Evolutionary conservation across 2,113 vertebrate species (phyloP), one percentile per base, ranked within the genome.

Genomic region (Sylvia atricapilla): DNA sequence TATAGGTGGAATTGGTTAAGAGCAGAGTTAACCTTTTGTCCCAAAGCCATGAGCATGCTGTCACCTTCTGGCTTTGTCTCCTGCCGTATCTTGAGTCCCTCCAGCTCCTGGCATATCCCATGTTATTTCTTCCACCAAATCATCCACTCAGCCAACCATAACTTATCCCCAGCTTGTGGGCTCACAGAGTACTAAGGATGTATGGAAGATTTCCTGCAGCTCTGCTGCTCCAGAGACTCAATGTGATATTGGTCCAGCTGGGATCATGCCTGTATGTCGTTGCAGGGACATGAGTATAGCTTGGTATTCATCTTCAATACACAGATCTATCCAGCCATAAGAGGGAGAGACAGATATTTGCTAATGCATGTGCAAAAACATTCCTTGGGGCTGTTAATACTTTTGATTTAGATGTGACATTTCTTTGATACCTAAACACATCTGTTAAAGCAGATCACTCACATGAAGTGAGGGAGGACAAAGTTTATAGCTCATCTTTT

Each of bases 191-290:
- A 53, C 35, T 43, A 59, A 86, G 35, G 21, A 49, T 30, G 6
- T n/a, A 41, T 49, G 27, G 68, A 83, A 89, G 62, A 64, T 69
- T 76, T 86, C 39, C 37, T 59, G 35, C 44, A 56, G 33, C 20
- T 87, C 59, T 75, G 53, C 53, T 73, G 6, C 76, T 87, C 52
- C 41, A 58, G 56, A 90, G 22, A 37, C 33, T 12, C 13, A 64
- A 6, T 0, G 0, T 66, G 35, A 19, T 5, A 3, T 9, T 0
- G 0, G 31, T 69, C 31, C 37, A 46, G 53, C 13, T 77, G 55
- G 50, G 46, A 77, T 67, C 33, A 30, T 19, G 49, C 21, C 20
- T 41, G 9, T 17, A 13, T 72, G 31, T 52, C 87, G 25, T 49
- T 64, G 66, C 47, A 80, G 30, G 35, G 60, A 53, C 13, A 9